Conservation (phyloP, 2,888 invertebrate species). For the Macaria notata region DNA sequence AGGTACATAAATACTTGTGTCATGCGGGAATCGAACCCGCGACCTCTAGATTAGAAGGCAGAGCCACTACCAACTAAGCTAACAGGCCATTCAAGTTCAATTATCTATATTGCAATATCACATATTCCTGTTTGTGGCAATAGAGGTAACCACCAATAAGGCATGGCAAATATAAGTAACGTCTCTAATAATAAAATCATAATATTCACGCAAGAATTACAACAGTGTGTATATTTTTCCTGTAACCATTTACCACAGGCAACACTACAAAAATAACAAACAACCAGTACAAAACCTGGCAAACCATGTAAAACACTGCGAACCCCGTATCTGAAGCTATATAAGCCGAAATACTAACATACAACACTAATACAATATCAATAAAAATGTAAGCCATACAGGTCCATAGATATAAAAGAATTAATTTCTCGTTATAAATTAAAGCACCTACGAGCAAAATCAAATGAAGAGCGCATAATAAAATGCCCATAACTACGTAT, state of each 20-base stretch:
- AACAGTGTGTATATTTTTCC: constrained; percentile 57
- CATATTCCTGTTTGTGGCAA: too few species aligned
- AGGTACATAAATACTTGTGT: too few species aligned
- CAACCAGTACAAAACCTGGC: constrained; percentile 46
- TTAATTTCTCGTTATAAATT: constrained; percentile 49
- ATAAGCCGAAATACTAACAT: constrained; percentile 35
- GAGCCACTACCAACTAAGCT: too few species aligned
- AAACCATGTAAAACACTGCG: constrained; percentile 31
- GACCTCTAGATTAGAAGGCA: too few species aligned
- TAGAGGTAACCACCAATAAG: too few species aligned
- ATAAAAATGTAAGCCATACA: constrained; percentile 42
- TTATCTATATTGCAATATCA: too few species aligned
- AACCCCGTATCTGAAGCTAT: constrained; percentile 14
- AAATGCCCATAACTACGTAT: constrained; percentile 47
- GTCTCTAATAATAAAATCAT: too few species aligned
- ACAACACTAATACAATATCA: constrained; percentile 39
- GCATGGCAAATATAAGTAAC: too few species aligned
- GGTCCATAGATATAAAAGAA: constrained; percentile 55
- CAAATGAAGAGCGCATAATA: constrained; percentile 42
- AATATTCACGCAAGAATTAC: constrained; percentile 32
- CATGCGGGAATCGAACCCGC: too few species aligned
- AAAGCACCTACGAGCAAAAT: constrained; percentile 47
- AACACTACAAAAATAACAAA: constrained; percentile 44
- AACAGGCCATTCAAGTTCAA: too few species aligned
- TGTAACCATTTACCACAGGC: constrained; percentile 57